Evolutionary conservation across 2,888 invertebrate species (phyloP), one percentile per base, ranked within the genome.

Genomic region (Azorinus chamasolen): DNA sequence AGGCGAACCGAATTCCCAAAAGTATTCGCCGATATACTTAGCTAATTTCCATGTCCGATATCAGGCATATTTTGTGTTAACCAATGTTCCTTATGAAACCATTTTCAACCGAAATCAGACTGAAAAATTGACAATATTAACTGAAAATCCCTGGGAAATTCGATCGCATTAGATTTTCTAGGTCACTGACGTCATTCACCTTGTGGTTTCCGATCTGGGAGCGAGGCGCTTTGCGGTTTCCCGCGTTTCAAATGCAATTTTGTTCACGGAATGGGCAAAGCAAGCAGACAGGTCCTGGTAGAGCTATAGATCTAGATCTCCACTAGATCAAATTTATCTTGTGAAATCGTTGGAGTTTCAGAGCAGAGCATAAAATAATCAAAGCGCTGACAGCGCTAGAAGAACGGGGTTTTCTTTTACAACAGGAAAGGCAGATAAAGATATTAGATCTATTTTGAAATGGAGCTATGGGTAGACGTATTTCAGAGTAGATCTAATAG

Each of bases 101-200:
- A 51, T 48, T 22, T 8, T 22, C 48, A 18, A 18, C 14, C 1
- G 27, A 32, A 64, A 75, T 75, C 54, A 64, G 24, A 20, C n/a
- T 18, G 18, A 18, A 53, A 27, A 46, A 43, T 22, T n/a, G 22
- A 8, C 32, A 51, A 55, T 55, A 48, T 61, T 45, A 48, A 22
- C 18, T 57, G 63, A 76, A 80, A 80, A 75, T 65, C 72, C 79
- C 79, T 75, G 79, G 79, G 75, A 75, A 69, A 69, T 72, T 75
- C 79, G 79, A 76, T 76, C 72, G 69, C 53, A 37, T 37, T 37
- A 12, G n/a, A 57, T n/a, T 48, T 57, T 61, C 43, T 73, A 55
- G 63, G 70, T 48, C 70, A 70, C 68, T 80, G 80, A 80, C 80
- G 80, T 80, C 80, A 80, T 57, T 69, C 55, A 63, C 62, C 74